Base-by-base conservation (phyloP, 2,113 vertebrate genomes). In the Pterocles gutturalis region DNA sequence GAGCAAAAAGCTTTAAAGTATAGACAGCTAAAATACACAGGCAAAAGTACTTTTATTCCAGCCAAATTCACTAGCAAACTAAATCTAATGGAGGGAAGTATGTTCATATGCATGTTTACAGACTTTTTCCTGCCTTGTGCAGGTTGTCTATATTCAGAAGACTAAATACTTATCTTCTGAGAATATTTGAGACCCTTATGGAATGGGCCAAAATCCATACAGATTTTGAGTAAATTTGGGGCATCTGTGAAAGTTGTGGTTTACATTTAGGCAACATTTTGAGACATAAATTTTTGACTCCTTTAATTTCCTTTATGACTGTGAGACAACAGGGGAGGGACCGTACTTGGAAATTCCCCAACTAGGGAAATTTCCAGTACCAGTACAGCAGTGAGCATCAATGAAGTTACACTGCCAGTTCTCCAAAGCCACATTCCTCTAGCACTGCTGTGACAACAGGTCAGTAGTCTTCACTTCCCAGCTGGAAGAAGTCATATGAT, bases 341-440 rank as follows among this genome's bases (percentile, higher is more conserved):
- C 16, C 2, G 1, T 8, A 13, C 10, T 33, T 34, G 26, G 58
- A 53, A n/a, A 75, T 49, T 46, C 38, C 11, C 33, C 8, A 4
- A 10, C 4, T 13, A 19, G 36, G 9, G 17, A 64, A 78, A 73
- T 62, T 81, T 61, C 20, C 46, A 75, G 34, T 51, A 46, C 29
- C 41, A 36, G 3, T 7, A 26, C 0, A 2, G 12, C 17, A 62
- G 18, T 19, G 18, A 65, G 19, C 11, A 73, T 1, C 5, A 2
- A 54, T 16, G 7, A 29, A 57, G 10, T 13, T 26, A 45, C 13
- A 8, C 7, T 66, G 31, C 11, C 51, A 54, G 41, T 12, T 66
- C 45, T 48, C 26, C 70, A 60, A 67, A 87, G 29, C 12, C 51
- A 33, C 6, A 10, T 58, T 53, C 33, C 10, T 21, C 38, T 38